Percentiles rank a stretch among this genome's conserved stretches.
Evolutionary conservation across 2,888 invertebrate genomes (phyloP).

Genomic region (Chaitophorus viminalis): DNA sequence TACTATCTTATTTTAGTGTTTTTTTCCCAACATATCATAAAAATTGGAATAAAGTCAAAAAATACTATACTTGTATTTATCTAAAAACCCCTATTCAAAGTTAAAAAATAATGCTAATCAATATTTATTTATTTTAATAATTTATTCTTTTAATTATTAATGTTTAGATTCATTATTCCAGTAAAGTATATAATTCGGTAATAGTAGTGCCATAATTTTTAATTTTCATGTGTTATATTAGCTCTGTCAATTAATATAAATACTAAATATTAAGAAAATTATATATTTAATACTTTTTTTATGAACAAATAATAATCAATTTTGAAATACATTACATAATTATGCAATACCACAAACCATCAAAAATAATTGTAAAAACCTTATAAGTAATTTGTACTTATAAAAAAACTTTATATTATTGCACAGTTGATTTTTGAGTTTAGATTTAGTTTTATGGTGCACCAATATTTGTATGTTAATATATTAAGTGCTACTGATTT

Average conservation of each 20-base stretch:
- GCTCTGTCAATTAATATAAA: neutral
- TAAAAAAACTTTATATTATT: neutral
- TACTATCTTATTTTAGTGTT: neutral
- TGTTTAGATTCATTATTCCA: neutral
- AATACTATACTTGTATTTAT: neutral
- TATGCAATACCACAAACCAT: neutral
- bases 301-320: neutral
- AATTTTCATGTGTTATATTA: neutral
- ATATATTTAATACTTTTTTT: neutral
- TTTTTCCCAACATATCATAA: neutral
- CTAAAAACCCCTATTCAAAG: neutral
- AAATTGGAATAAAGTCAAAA: neutral
- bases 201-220: slow-evolving; percentile 19
- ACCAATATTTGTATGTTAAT: slow-evolving; percentile 1
- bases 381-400: neutral
- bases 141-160: neutral
- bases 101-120: neutral
- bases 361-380: neutral
- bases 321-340: neutral
- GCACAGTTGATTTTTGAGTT: slow-evolving; percentile 4
- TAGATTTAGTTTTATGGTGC: slow-evolving; percentile 18
- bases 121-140: neutral
- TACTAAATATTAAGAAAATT: neutral
- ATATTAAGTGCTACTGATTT: slow-evolving; percentile 1
- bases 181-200: neutral